Evolutionary conservation across 37 sponge, comb jelly and placozoan genomes (phyloP), one percentile per base, ranked within the genome.

Genomic region (Crambe crambe): DNA sequence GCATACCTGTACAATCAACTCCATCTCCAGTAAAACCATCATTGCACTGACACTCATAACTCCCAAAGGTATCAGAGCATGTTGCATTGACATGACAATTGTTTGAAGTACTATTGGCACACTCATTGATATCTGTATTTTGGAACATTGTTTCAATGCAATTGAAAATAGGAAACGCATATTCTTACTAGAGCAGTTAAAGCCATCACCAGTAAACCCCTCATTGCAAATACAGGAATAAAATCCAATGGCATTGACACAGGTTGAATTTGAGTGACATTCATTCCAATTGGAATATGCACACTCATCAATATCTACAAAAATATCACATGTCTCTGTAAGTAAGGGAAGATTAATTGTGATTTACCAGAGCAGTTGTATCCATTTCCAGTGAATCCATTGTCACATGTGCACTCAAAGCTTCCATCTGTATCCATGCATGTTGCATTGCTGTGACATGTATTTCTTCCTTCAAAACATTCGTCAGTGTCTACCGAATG

Each of bases 81-180:
- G n/a, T 58, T 1, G 74, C 74, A 73, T 73, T 73, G 27, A 17
- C 51, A 12, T 47, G n/a, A 61, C 30, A 27, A 56, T 83, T 81
- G 38, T 32, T n/a, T 27, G 72, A 27, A 22, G 37, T 56, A 1
- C 56, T 58, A 12, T 35, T 20, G 1, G 5, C 18, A 63, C 91
- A 91, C 64, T 86, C 91, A 67, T 86, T 58, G 73, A 82, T 82
- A 61, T 91, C 91, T 86, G 58, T 18, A 47, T 47, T n/a, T n/a
- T n/a, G n/a, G n/a, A n/a, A n/a, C n/a, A n/a, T n/a, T n/a, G n/a
- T n/a, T n/a, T n/a, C n/a, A n/a, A n/a, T n/a, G n/a, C n/a, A n/a
- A n/a, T n/a, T n/a, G n/a, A n/a, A n/a, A n/a, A n/a, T n/a, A n/a
- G n/a, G n/a, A 5, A 31, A 36, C 27, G 3, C 21, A 39, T 35